phyloP scores from a whole-genome alignment of 2,888 invertebrate genomes.

The Rhynchonema sp. region DNA sequence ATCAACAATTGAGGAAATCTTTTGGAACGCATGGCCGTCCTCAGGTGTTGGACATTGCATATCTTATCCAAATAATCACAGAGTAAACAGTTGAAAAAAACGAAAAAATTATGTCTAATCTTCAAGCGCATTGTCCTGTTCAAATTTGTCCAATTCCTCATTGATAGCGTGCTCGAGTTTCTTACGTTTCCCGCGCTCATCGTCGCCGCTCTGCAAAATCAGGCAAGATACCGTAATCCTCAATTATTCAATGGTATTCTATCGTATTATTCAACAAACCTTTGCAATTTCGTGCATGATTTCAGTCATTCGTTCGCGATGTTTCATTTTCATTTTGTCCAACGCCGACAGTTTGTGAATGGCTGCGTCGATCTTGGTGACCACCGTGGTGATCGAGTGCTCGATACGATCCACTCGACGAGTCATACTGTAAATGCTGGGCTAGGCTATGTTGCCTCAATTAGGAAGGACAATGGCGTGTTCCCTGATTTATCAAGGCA shows the following conservation, averaged over 20 bases:
- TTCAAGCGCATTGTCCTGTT: neutral
- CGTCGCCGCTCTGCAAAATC: neutral
- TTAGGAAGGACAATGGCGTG: too few species aligned
- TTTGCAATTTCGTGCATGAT: neutral
- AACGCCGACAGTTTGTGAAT: slow-evolving; percentile 36
- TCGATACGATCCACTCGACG: slow-evolving; percentile 6
- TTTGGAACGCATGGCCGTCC: too few species aligned
- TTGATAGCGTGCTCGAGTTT: neutral
- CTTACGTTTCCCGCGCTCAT: neutral
- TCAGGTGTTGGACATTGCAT: too few species aligned
- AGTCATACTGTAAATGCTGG: slow-evolving; percentile 5
- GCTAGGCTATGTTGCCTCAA: too few species aligned
- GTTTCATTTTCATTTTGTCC: slow-evolving; percentile 35
- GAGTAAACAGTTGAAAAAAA: too few species aligned
- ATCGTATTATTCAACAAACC: neutral
- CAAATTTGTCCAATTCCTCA: neutral
- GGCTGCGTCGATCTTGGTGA: slow-evolving; percentile 37
- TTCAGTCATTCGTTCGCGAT: slow-evolving; percentile 32
- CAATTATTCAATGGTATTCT: neutral
- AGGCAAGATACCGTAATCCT: neutral
- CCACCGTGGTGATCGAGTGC: slow-evolving; percentile 33
- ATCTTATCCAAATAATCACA: too few species aligned
- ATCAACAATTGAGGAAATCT: too few species aligned
- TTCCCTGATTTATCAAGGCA: too few species aligned
- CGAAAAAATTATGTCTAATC: too few species aligned